Base-by-base conservation (phyloP, 2,888 invertebrate genomes). In the Epinotia brunnichana region DNA sequence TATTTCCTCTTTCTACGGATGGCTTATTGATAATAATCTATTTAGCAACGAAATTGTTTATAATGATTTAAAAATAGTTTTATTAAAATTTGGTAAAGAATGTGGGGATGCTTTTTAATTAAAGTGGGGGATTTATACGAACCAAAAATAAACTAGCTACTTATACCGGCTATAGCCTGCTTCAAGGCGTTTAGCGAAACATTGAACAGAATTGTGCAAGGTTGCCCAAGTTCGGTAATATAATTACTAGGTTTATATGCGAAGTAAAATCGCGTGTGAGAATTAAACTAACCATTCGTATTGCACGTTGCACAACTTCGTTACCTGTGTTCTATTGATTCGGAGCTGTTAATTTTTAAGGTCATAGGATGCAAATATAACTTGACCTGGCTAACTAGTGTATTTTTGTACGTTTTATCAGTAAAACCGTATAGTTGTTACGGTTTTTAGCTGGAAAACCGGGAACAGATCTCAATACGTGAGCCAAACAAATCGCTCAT, bases 221-320 rank as follows among this genome's bases (percentile, higher is more conserved):
- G 60, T 62, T 69, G 62, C 69, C 63, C 15, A 73, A 61, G 68
- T 64, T 66, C 59, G 71, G 61, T 70, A 73, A 67, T 70, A 57
- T 62, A 69, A 69, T 69, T 74, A 70, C 64, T 62, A 69, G 60
- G 71, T 71, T 39, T 69, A 57, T 51, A 68, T 72, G 70, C 66
- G 67, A 74, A 74, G 68, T 74, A 70, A 74, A 74, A 74, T 77
- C 68, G 77, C 78, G 78, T 78, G 78, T 78, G 77, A 74, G 76
- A 77, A 76, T 74, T 74, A 68, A 69, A 70, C 75, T 75, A 74
- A 73, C 74, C 56, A 70, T 24, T 56, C 75, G 59, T 76, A 61
- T 69, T 75, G 64, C 73, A 71, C 57, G 64, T 76, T 77, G 74
- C 78, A 77, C 76, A 77, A 78, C 68, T 74, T 74, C 69, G 76